Evolutionary conservation across 30 jellyfish, hydroid and myxozoan genomes (phyloP).

Genomic region (Hydractinia symbiolongicarpus): DNA sequence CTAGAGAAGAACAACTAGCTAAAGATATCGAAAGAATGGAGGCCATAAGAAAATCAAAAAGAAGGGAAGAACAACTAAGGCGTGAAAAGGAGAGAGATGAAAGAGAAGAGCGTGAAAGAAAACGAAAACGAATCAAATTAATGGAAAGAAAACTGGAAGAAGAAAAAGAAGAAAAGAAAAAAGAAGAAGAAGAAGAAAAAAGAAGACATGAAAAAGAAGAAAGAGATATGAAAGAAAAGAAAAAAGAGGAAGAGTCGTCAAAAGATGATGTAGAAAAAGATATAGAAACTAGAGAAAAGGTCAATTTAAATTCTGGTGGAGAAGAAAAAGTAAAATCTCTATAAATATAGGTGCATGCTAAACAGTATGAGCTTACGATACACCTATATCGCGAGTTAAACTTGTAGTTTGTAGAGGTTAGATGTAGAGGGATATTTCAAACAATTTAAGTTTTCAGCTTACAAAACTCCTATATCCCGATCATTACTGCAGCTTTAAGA

Average conservation of each 20-base stretch:
- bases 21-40: conserved; percentile 12
- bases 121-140: not conserved
- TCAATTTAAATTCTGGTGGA: not conserved
- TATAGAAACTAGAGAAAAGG: conserved; percentile 6
- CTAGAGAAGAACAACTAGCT: conserved; percentile 9
- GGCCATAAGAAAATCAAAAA: not conserved
- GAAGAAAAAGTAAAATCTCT: too few relatives aligned
- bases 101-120: not conserved
- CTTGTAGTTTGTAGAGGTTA: too few relatives aligned
- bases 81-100: not conserved
- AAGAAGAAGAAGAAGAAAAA: not conserved
- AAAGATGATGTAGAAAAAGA: conserved; percentile 12
- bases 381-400: too few relatives aligned
- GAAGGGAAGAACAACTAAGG: not conserved
- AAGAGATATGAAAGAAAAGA: not conserved
- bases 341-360: too few relatives aligned
- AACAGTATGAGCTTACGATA: too few relatives aligned
- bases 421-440: too few relatives aligned
- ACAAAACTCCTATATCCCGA: too few relatives aligned
- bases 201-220: not conserved
- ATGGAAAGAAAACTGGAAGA: not conserved
- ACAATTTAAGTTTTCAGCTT: too few relatives aligned
- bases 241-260: not conserved
- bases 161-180: not conserved
- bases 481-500: too few relatives aligned